phyloP scores from a whole-genome alignment of 2,797 vertebrate species.

The Spatula versicolor region DNA sequence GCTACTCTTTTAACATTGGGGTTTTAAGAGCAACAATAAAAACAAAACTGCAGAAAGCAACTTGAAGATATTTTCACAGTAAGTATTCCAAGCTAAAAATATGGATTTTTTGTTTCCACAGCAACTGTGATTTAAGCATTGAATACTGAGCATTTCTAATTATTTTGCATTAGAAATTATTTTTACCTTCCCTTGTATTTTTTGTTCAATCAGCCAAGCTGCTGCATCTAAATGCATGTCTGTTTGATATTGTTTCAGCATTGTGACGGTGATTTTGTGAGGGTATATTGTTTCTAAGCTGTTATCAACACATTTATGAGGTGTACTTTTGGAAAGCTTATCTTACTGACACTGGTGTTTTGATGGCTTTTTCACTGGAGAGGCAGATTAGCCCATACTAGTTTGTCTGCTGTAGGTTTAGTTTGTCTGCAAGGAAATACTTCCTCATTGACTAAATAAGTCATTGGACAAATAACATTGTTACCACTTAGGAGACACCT shows the following conservation, averaged over 20 bases:
- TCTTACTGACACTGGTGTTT: not conserved
- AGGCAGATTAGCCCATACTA: not conserved
- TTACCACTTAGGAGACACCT: not conserved
- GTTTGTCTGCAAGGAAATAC: not conserved
- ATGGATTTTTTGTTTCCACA: not conserved
- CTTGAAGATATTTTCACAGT: not conserved
- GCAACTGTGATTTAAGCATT: not conserved
- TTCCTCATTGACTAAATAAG: not conserved
- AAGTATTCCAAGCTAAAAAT: not conserved
- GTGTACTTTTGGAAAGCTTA: not conserved
- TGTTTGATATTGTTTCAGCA: not conserved
- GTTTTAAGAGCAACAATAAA: not conserved
- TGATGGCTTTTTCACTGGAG: not conserved
- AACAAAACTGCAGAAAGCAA: not conserved
- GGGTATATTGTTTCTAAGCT: not conserved
- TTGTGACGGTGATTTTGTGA: not conserved
- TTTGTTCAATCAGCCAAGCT: not conserved
- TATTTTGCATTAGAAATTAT: not conserved
- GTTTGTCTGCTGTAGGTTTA: not conserved
- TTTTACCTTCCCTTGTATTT: not conserved
- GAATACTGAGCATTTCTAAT: not conserved
- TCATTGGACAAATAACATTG: not conserved
- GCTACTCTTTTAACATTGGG: not conserved
- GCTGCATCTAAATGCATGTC: not conserved
- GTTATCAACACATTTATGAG: not conserved